A percentile compares a stretch with the other conserved stretches of the same genome.
These are phyloP conservation scores for Drosophila nr. medialis DNA, from an alignment of 2,888 invertebrate genomes.

Conservation along the genomic window DNA sequence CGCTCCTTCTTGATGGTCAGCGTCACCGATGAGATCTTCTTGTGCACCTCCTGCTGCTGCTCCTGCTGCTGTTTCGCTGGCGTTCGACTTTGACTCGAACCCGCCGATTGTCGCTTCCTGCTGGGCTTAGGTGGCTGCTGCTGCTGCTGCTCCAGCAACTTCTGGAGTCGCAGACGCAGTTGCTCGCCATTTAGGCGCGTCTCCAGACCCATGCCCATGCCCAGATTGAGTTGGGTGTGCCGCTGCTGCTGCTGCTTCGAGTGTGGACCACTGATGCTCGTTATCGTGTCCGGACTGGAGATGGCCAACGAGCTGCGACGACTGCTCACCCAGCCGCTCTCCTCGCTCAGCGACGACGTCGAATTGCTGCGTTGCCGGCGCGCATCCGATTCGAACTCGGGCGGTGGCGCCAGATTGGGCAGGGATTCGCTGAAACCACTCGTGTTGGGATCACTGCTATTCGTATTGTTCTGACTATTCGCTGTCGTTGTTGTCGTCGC, in stretches of 20 bases:
- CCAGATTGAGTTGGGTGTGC: constrained; percentile 67
- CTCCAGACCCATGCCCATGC: constrained; percentile 80
- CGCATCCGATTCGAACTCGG: constrained; percentile 86
- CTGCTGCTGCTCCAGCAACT: constrained; percentile 85
- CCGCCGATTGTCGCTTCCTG: constrained; percentile 63
- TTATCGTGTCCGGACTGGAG: constrained; percentile 87
- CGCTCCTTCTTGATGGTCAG: constrained; percentile 80
- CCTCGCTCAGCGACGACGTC: constrained; percentile 91
- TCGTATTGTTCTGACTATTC: constrained; percentile 73
- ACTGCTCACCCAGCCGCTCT: constrained; percentile 95
- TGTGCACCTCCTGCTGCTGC: constrained; percentile 73
- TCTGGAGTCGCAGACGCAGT: constrained; percentile 88
- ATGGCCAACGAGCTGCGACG: constrained; percentile 88
- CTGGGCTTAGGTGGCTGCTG: constrained; percentile 69
- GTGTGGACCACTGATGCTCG: constrained; percentile 64
- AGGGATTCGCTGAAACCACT: constrained; percentile 89
- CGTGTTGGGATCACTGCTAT: constrained; percentile 81
- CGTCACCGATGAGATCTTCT: constrained; percentile 82
- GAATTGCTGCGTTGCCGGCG: constrained; percentile 85
- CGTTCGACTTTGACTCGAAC: constrained; percentile 63
- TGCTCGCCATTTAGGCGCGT: constrained; percentile 88
- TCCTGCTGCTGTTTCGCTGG: constrained; percentile 51
- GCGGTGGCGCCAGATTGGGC: constrained; percentile 89
- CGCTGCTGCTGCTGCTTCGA: constrained; percentile 57
- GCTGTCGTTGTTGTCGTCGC: constrained; percentile 77